A percentile compares a stretch with the other conserved stretches of the same genome.
These are phyloP conservation scores for Hylia prasina DNA, from an alignment of 2,113 vertebrate species.

Conservation along the genomic window DNA sequence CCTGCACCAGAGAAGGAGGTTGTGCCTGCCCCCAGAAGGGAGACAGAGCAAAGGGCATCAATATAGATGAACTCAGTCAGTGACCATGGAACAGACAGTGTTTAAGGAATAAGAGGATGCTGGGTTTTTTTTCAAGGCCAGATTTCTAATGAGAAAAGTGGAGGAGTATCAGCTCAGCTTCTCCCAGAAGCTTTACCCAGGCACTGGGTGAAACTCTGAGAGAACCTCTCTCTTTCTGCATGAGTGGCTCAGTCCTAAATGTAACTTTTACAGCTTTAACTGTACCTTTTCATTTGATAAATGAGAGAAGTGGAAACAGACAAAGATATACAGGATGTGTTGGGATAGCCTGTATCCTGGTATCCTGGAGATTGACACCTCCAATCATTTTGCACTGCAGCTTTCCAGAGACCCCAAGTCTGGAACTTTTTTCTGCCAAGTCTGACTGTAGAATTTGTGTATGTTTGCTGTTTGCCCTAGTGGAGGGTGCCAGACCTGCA, in stretches of 20 bases:
- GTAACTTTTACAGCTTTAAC: neutral
- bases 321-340: neutral
- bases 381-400: neutral
- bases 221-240: neutral
- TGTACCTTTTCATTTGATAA: neutral
- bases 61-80: neutral
- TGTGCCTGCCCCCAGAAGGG: neutral
- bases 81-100: neutral
- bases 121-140: neutral
- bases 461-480: neutral
- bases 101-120: neutral
- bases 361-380: neutral
- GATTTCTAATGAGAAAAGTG: neutral
- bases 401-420: neutral
- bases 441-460: neutral
- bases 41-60: neutral
- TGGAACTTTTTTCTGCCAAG: neutral
- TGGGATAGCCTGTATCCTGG: neutral
- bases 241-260: neutral
- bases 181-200: neutral
- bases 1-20: neutral
- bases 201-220: neutral
- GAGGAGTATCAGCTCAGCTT: neutral
- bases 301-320: neutral
- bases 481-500: neutral